These are phyloP conservation scores for Henricia sp. DNA, from an alignment of 53 echinoderm and acorn worm species.

Conservation along the genomic window DNA sequence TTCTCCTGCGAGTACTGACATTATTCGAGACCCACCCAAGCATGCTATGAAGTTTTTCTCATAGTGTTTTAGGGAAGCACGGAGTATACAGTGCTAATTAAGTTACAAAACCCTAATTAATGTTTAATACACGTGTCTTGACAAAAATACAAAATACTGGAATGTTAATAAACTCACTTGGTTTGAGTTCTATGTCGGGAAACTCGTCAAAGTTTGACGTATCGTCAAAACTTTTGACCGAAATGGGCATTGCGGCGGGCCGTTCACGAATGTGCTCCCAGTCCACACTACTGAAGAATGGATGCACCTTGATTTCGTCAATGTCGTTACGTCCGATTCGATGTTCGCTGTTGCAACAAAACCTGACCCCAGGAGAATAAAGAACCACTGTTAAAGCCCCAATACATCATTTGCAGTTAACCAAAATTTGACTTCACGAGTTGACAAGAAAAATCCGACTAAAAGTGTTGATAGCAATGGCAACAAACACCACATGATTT, in stretches of 20 bases:
- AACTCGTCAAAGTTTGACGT: conserved; percentile 99
- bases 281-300: conserved; percentile 95
- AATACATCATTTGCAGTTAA: no score
- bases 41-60: no score
- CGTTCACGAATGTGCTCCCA: conserved; percentile 99
- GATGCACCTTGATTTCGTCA: conserved; percentile 91
- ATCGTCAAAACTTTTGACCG: conserved; percentile 96
- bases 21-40: no score
- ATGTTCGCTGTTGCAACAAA: conserved; percentile 91
- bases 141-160: neutral
- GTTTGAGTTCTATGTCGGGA: conserved; percentile 97
- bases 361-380: conserved; percentile 47
- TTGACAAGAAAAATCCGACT: no score
- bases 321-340: conserved; percentile 92
- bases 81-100: no score
- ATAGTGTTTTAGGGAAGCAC: no score
- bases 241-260: conserved; percentile 91
- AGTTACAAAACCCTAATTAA: no score
- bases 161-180: conserved; percentile 74
- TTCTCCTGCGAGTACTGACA: no score
- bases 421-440: no score
- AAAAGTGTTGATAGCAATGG: no score
- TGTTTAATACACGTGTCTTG: neutral
- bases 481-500: no score
- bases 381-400: no score